Conservation (phyloP, 1,140 invertebrate species). For the Maniola jurtina region DNA sequence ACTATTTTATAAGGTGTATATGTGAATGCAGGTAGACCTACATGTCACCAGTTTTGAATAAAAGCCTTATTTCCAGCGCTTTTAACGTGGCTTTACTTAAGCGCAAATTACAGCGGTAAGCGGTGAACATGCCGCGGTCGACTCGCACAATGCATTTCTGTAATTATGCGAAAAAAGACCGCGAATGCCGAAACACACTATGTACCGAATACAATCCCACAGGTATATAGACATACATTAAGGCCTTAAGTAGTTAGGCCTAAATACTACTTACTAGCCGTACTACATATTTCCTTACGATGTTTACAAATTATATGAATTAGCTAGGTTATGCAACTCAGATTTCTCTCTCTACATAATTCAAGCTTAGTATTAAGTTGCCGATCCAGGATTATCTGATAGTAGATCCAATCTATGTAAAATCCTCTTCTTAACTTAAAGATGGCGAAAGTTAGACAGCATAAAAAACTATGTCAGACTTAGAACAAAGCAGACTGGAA, state of each 20-base stretch:
- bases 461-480: too few relatives aligned
- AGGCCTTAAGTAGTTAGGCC: not conserved
- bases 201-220: slow-evolving; percentile 28
- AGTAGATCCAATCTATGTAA: too few relatives aligned
- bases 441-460: too few relatives aligned
- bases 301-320: too few relatives aligned
- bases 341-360: too few relatives aligned
- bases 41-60: slow-evolving; percentile 41
- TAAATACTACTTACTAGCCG: too few relatives aligned
- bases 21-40: slow-evolving; percentile 13
- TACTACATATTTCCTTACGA: not conserved
- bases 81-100: slow-evolving; percentile 54
- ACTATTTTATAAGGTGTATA: slow-evolving; percentile 1
- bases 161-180: slow-evolving; percentile 66
- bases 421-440: too few relatives aligned
- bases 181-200: slow-evolving; percentile 43
- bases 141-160: slow-evolving; percentile 63
- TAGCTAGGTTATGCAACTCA: too few relatives aligned
- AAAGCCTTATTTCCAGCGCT: slow-evolving; percentile 52
- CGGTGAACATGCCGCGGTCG: slow-evolving; percentile 51
- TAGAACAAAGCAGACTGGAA: too few relatives aligned
- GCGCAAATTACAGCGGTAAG: slow-evolving; percentile 58
- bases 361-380: too few relatives aligned
- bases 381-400: too few relatives aligned
- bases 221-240: not conserved